phyloP scores from a whole-genome alignment of 2,797 vertebrate genomes.

The Allobates femoralis region DNA sequence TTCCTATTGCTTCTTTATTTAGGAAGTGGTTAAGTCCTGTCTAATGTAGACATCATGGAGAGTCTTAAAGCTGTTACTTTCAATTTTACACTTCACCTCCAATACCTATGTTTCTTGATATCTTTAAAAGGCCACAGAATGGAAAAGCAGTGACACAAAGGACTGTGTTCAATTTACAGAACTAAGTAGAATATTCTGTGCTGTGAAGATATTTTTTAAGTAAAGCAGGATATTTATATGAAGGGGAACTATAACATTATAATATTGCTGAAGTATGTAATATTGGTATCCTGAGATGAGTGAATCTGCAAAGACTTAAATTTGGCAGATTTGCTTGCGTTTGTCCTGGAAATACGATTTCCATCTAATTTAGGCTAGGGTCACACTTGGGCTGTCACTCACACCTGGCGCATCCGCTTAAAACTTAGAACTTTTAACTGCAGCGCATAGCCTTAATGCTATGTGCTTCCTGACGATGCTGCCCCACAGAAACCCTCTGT shows the following conservation, averaged over 20 bases:
- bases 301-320: too few species aligned
- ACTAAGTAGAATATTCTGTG: background rate
- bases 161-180: background rate
- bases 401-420: too few species aligned
- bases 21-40: accelerated
- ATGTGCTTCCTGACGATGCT: too few species aligned
- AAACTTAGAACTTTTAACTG: too few species aligned
- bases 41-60: background rate
- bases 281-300: background rate
- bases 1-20: conserved; percentile 53
- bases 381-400: too few species aligned
- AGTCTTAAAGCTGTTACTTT: accelerated
- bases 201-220: background rate
- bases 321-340: too few species aligned
- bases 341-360: too few species aligned
- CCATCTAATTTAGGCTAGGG: too few species aligned
- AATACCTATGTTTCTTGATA: background rate
- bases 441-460: too few species aligned
- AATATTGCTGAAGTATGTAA: background rate
- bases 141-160: background rate
- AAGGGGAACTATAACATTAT: background rate
- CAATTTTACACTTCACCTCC: background rate
- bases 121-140: conserved; percentile 5
- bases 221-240: background rate
- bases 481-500: too few species aligned